Conservation (phyloP, 92 coral and sea anemone genomes). For the Porites evermanni region DNA sequence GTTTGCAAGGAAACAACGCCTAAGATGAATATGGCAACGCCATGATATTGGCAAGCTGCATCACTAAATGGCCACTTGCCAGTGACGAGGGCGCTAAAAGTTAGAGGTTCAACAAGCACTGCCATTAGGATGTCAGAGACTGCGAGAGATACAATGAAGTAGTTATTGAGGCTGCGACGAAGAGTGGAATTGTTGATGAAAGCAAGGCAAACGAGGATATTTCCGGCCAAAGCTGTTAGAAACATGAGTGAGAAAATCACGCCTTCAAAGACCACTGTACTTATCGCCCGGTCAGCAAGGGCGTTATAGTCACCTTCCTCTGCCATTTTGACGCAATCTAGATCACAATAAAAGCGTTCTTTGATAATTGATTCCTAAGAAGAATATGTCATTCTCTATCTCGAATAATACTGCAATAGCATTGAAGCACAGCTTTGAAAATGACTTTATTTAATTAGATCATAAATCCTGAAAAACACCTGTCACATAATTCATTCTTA, state of each 20-base stretch:
- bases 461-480: too few relatives aligned
- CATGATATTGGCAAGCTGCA: not conserved
- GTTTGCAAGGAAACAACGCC: not conserved
- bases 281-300: not conserved
- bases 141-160: not conserved
- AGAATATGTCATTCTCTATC: too few relatives aligned
- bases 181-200: not conserved
- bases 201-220: not conserved
- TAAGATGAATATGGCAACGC: not conserved
- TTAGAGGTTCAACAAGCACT: not conserved
- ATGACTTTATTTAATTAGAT: too few relatives aligned
- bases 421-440: too few relatives aligned
- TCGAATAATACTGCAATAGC: too few relatives aligned
- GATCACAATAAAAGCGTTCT: too few relatives aligned
- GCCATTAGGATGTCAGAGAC: conserved; percentile 1
- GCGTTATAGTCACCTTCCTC: not conserved
- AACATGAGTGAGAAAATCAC: not conserved
- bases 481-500: too few relatives aligned
- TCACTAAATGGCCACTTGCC: not conserved
- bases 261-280: not conserved
- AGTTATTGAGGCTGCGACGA: conserved; percentile 2
- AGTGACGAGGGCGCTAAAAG: not conserved
- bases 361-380: too few relatives aligned
- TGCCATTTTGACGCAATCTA: not conserved
- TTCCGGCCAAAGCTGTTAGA: not conserved